Conservation (phyloP, 2,797 vertebrate genomes). For the Astyanax mexicanus region DNA sequence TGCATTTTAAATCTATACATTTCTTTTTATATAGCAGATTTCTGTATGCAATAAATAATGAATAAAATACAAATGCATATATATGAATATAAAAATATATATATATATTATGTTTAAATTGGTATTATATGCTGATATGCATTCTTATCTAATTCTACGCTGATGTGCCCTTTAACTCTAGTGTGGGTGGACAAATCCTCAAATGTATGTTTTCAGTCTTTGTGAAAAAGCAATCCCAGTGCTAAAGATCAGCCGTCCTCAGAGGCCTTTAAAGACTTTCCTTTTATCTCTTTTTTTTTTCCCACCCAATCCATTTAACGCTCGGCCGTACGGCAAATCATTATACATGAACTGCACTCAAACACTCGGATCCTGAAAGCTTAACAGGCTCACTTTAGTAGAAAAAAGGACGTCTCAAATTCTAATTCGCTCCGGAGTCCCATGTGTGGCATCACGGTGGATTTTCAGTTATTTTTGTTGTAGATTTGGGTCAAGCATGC, state of each 20-base stretch:
- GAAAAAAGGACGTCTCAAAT: slow-evolving; percentile 46
- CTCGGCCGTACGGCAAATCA: background rate
- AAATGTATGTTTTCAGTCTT: background rate
- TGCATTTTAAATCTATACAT: no score
- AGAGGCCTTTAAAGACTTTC: background rate
- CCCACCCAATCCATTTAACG: background rate
- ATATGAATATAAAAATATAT: no score
- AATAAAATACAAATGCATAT: no score
- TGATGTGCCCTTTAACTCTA: no score
- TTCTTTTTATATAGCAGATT: no score
- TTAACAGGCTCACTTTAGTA: slow-evolving; percentile 26
- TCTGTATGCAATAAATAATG: no score
- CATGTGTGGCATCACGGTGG: slow-evolving; percentile 21
- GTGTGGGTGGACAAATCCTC: no score
- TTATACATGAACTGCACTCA: background rate
- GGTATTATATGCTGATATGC: no score
- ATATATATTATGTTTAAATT: no score
- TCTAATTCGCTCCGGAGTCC: slow-evolving; percentile 41
- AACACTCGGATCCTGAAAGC: slow-evolving; percentile 16
- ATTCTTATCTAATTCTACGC: background rate
- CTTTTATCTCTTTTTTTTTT: background rate
- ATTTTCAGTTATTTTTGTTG: slow-evolving; percentile 55
- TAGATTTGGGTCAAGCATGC: slow-evolving; percentile 54
- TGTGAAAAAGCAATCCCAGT: background rate
- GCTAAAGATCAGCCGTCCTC: background rate